Evolutionary conservation across 2,888 invertebrate genomes (phyloP).

Genomic region (Nebria salina): DNA sequence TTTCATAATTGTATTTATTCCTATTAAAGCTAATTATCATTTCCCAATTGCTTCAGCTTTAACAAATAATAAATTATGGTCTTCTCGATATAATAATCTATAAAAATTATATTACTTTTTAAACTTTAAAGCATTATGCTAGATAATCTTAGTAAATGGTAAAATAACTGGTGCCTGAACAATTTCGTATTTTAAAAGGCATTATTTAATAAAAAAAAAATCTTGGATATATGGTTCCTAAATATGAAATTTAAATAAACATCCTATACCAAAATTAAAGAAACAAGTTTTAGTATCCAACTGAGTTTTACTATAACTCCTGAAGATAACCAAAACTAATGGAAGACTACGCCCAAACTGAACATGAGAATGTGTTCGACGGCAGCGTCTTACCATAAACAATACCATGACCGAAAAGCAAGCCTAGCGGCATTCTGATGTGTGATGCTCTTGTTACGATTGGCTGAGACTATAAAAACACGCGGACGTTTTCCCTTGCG

Average conservation of each 20-base stretch:
- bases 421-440: conserved; percentile 20
- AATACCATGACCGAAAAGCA: not conserved
- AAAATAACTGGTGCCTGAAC: no score
- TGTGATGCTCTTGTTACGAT: conserved; percentile 38
- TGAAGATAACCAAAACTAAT: conserved; percentile 32
- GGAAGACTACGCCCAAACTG: conserved; percentile 29
- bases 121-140: no score
- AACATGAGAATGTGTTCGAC: not conserved
- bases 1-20: no score
- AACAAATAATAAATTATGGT: no score
- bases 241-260: not conserved
- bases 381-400: not conserved
- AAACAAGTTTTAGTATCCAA: not conserved
- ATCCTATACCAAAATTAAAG: not conserved
- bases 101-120: no score
- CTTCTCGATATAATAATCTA: no score
- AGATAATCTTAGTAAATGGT: no score
- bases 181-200: no score
- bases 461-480: conserved; percentile 38
- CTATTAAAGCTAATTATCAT: no score
- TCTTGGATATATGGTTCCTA: not conserved
- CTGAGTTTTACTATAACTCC: not conserved
- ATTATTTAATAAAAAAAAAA: no score
- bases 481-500: conserved; percentile 22
- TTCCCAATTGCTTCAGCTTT: no score